Evolutionary conservation across 2,797 vertebrate species (phyloP).

Genomic region (Argyrosomus regius): DNA sequence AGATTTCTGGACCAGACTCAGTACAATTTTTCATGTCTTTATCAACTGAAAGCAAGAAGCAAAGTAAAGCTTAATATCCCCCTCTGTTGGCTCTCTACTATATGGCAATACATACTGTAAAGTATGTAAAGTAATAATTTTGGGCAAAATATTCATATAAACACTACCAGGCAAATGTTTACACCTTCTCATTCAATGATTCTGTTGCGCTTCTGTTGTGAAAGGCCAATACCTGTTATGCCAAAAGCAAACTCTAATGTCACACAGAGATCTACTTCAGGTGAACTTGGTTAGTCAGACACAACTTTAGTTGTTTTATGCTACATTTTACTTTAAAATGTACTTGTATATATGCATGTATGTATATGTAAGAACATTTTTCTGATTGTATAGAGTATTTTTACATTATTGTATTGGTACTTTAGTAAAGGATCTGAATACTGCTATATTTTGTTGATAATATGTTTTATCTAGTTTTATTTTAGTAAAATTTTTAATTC

Average conservation of each 20-base stretch:
- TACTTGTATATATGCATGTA: too few relatives aligned
- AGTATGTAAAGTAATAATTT: background rate
- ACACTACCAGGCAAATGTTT: too few relatives aligned
- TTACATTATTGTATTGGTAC: background rate
- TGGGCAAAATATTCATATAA: background rate
- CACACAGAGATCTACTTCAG: background rate
- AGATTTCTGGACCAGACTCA: background rate
- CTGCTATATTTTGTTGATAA: too few relatives aligned
- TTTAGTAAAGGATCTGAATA: background rate
- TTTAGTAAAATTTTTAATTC: background rate
- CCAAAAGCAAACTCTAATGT: background rate
- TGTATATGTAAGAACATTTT: background rate
- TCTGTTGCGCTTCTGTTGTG: background rate
- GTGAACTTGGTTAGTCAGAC: background rate
- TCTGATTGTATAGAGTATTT: too few relatives aligned
- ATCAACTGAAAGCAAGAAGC: background rate
- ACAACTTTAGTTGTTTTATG: background rate
- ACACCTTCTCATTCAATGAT: too few relatives aligned
- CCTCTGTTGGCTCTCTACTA: conserved; percentile 16
- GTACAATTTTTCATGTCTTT: conserved; percentile 7
- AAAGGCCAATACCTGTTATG: background rate
- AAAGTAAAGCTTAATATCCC: background rate
- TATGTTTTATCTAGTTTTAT: background rate
- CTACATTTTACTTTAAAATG: background rate
- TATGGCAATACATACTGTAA: background rate